phyloP scores from a whole-genome alignment of 1,140 invertebrate species.

The Tribolium castaneum region DNA sequence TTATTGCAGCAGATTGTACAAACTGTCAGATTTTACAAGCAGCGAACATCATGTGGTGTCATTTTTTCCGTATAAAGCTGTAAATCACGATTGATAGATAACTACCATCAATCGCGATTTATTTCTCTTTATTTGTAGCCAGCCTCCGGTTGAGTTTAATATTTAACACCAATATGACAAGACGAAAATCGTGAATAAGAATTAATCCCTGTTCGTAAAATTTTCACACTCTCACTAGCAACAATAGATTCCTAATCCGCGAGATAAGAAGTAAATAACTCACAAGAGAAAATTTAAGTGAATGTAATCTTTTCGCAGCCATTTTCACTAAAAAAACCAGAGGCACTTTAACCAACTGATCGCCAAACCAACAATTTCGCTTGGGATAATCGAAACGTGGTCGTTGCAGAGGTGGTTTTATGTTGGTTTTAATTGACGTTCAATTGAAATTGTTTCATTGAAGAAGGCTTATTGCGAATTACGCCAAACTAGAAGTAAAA shows the following conservation, averaged over 20 bases:
- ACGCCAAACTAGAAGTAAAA: too few relatives aligned
- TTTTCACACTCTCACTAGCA: background rate
- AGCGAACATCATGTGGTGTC: background rate
- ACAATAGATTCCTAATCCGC: background rate
- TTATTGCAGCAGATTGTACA: background rate
- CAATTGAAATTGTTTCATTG: background rate
- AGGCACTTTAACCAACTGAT: background rate
- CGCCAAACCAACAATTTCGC: background rate
- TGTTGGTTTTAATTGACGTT: background rate
- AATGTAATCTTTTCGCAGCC: slow-evolving; percentile 2
- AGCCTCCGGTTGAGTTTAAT: background rate
- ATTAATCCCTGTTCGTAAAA: background rate
- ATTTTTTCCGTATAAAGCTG: background rate
- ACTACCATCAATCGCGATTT: background rate
- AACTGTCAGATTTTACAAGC: background rate
- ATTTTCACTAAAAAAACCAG: background rate
- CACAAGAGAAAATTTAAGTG: slow-evolving; percentile 1
- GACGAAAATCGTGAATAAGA: background rate
- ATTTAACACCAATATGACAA: background rate
- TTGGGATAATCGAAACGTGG: slow-evolving; percentile 6
- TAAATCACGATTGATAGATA: background rate
- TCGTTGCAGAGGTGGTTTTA: slow-evolving; percentile 13
- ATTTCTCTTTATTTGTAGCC: background rate
- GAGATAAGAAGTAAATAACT: background rate
- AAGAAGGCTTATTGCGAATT: background rate